Percentiles rank a stretch among this genome's conserved stretches.
Evolutionary conservation across 2,113 vertebrate genomes (phyloP).

Genomic region (Oncorhynchus nerka): DNA sequence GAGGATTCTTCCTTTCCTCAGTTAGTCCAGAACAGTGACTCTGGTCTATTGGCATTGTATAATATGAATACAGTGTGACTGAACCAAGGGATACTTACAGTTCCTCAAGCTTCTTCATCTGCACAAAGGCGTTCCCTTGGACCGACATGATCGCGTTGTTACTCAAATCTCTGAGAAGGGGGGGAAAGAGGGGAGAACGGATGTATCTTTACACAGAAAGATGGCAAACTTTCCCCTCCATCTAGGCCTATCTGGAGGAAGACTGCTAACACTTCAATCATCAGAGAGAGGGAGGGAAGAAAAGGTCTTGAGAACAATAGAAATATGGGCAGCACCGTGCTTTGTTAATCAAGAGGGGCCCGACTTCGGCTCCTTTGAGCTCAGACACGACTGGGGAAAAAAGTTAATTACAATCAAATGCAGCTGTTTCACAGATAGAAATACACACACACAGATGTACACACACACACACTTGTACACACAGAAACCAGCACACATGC

Average conservation of each 20-base stretch:
- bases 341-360: conserved; percentile 58
- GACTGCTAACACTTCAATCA: conserved; percentile 40
- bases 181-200: conserved; percentile 1
- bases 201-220: not conserved
- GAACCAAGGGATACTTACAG: conserved; percentile 77
- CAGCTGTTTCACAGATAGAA: conserved; percentile 45
- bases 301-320: conserved; percentile 54
- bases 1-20: too few species aligned
- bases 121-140: conserved; percentile 91
- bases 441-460: conserved; percentile 2
- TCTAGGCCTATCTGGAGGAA: not conserved
- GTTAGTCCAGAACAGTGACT: too few species aligned
- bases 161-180: conserved; percentile 83
- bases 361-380: conserved; percentile 46
- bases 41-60: too few species aligned
- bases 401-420: conserved; percentile 63
- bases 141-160: conserved; percentile 97
- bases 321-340: conserved; percentile 53
- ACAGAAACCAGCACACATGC: not conserved
- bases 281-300: not conserved
- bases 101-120: conserved; percentile 93
- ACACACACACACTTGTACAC: conserved; percentile 21
- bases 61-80: too few species aligned
- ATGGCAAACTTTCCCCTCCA: not conserved
- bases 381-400: conserved; percentile 53